Evolutionary conservation across 2,113 vertebrate species (phyloP).

Genomic region (Epinephelus moara): DNA sequence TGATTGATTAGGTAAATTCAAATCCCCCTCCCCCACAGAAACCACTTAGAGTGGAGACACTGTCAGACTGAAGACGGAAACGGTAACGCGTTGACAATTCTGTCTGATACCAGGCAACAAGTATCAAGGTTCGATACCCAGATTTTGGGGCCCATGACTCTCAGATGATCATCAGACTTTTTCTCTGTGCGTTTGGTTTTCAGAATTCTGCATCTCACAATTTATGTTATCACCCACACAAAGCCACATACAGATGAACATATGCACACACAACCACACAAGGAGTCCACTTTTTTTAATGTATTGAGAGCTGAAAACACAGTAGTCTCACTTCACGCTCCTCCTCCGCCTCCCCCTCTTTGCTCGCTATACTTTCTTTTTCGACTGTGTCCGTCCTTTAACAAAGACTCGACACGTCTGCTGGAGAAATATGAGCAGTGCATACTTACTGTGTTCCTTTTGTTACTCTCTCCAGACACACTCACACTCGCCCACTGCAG

Average conservation of each 20-base stretch:
- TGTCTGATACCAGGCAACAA: too few relatives aligned
- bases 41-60: too few relatives aligned
- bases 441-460: slow-evolving; percentile 26
- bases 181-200: background rate
- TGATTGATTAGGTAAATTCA: too few relatives aligned
- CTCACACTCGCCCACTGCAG: slow-evolving; percentile 25
- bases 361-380: slow-evolving; percentile 15
- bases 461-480: slow-evolving; percentile 56
- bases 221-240: slow-evolving; percentile 15
- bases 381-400: slow-evolving; percentile 44
- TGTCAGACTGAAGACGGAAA: too few relatives aligned
- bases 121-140: background rate
- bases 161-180: background rate
- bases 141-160: background rate
- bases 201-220: background rate
- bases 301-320: background rate
- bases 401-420: slow-evolving; percentile 50
- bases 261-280: background rate
- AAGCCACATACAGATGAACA: slow-evolving; percentile 25
- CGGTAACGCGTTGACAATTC: too few relatives aligned
- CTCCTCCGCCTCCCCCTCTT: background rate
- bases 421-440: slow-evolving; percentile 40
- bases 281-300: background rate
- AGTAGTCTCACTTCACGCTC: background rate
- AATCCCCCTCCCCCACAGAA: too few relatives aligned